These are phyloP conservation scores for Tapirus terrestris DNA, from an alignment of 2,113 vertebrate genomes.

Conservation along the genomic window DNA sequence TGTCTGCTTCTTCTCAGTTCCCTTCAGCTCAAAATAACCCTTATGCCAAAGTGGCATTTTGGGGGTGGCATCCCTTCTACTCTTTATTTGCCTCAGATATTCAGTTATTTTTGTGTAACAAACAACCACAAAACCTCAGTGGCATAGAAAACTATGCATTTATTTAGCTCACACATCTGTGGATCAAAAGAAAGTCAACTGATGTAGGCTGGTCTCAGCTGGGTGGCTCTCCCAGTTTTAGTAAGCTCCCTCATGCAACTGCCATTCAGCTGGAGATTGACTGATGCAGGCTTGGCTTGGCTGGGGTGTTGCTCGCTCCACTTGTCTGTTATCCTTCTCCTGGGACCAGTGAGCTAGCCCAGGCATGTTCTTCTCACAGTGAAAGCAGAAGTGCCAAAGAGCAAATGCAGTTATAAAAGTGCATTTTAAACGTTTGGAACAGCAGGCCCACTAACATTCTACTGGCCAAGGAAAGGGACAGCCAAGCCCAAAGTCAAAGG, in stretches of 20 bases:
- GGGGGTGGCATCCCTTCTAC: background rate
- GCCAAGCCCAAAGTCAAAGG: background rate
- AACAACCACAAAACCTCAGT: background rate
- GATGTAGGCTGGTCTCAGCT: background rate
- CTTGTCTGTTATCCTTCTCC: background rate
- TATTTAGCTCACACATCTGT: background rate
- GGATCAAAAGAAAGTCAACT: too few species aligned
- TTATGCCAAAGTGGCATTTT: background rate
- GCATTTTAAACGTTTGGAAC: background rate
- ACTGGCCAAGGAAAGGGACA: background rate
- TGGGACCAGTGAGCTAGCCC: background rate
- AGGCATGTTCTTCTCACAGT: background rate
- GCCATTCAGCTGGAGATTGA: too few species aligned
- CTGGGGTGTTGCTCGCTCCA: background rate
- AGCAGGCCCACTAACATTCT: background rate
- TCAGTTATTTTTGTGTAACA: background rate
- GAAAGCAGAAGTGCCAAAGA: background rate
- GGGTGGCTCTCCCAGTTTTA: background rate
- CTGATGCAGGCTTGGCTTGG: fast-evolving
- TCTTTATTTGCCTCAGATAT: background rate
- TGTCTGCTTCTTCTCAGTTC: background rate
- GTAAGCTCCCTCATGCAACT: background rate
- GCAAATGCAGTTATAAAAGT: background rate
- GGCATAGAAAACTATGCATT: background rate
- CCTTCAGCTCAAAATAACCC: background rate